A percentile compares a stretch with the other conserved stretches of the same genome.
phyloP scores from a whole-genome alignment of 2,113 vertebrate species.

The Anolis sagrei region DNA sequence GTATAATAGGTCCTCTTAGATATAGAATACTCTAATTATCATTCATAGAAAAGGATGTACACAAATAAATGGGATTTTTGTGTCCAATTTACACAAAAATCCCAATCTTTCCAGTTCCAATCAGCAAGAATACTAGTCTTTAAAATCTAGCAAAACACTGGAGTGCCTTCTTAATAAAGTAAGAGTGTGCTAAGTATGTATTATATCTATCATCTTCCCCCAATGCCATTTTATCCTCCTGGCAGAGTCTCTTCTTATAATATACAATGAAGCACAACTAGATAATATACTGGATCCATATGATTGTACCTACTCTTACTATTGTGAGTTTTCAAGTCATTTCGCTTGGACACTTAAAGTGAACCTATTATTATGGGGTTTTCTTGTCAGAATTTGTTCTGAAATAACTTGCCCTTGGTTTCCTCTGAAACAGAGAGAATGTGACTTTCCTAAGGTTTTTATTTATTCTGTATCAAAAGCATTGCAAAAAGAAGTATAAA shows the following conservation, averaged over 20 bases:
- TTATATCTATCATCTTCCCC: not conserved
- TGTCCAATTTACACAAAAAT: not conserved
- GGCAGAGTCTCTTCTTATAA: not conserved
- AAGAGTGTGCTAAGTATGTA: not conserved
- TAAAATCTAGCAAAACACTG: constrained; percentile 19
- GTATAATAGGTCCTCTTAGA: constrained; percentile 25
- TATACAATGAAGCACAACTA: not conserved
- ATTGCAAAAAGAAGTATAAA: no score
- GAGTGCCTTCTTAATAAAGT: not conserved
- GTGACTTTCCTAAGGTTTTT: no score
- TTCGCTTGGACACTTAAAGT: no score
- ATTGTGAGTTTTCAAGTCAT: no score
- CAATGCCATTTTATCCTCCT: not conserved
- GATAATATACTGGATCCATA: constrained; percentile 13
- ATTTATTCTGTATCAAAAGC: no score
- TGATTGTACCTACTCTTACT: not conserved
- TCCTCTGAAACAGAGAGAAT: no score
- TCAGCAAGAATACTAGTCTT: constrained; percentile 4
- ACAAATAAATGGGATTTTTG: not conserved
- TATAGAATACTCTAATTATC: constrained; percentile 31
- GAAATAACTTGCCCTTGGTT: no score
- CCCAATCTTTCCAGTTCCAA: not conserved
- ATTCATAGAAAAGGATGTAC: not conserved
- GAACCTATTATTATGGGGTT: no score
- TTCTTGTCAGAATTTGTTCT: no score